Evolutionary conservation across 2,888 invertebrate species (phyloP).

Genomic region (Cancer borealis): DNA sequence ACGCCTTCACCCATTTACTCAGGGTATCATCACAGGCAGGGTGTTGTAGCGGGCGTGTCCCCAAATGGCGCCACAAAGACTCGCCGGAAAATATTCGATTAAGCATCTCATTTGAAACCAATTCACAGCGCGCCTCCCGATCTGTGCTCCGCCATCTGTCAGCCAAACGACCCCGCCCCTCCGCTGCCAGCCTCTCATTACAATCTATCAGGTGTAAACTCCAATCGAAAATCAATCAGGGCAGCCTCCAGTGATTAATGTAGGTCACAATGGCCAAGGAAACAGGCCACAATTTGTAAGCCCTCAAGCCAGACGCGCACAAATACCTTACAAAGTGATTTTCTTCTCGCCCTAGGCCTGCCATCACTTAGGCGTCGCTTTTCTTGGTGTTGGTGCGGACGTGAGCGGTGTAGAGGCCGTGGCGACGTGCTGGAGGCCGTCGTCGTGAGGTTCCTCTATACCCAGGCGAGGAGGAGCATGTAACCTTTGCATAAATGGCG

Average conservation of each 20-base stretch:
- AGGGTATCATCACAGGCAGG: not conserved
- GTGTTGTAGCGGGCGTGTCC: not conserved
- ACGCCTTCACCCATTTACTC: not conserved
- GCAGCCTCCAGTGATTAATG: constrained; percentile 59
- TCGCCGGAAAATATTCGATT: constrained; percentile 21
- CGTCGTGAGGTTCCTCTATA: not conserved
- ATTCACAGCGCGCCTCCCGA: not conserved
- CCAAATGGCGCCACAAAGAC: constrained; percentile 22
- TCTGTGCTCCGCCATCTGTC: constrained; percentile 15
- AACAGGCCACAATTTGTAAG: constrained; percentile 65
- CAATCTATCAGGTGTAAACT: constrained; percentile 67
- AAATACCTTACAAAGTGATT: constrained; percentile 72
- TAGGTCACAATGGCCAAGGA: constrained; percentile 61
- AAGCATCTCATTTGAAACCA: constrained; percentile 33
- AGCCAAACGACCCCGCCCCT: not conserved
- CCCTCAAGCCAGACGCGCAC: constrained; percentile 50
- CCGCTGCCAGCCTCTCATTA: constrained; percentile 50
- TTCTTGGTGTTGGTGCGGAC: not conserved
- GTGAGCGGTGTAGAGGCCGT: not conserved
- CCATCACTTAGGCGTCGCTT: constrained; percentile 30
- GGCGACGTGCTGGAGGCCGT: not conserved
- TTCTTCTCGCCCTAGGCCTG: constrained; percentile 54
- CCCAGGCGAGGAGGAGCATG: not conserved
- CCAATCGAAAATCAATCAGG: constrained; percentile 66
- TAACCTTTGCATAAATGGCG: no score